Percentiles rank a stretch among this genome's conserved stretches.
These are phyloP conservation scores for Caenorhabditis becei DNA, from an alignment of 2,888 invertebrate genomes.

Conservation along the genomic window DNA sequence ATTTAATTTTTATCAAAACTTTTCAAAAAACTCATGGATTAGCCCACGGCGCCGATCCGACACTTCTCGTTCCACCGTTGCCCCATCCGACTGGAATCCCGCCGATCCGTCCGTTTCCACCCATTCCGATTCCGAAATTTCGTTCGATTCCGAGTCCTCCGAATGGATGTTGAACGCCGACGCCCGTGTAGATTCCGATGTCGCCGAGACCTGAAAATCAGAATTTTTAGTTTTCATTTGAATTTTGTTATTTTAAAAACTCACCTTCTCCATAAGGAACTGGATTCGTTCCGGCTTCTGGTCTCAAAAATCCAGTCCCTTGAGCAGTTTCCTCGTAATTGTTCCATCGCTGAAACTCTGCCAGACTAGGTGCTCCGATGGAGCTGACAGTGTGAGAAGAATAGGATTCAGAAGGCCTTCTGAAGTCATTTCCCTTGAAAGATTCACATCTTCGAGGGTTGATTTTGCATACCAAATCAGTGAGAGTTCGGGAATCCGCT, in stretches of 20 bases:
- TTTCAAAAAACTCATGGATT: conserved; percentile 29
- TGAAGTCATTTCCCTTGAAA: conserved; percentile 15
- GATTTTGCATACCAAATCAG: conserved; percentile 51
- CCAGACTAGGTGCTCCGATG: conserved; percentile 38
- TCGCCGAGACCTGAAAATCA: conserved; percentile 68
- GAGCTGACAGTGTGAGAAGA: not conserved
- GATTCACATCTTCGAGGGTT: conserved; percentile 43
- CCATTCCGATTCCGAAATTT: conserved; percentile 72
- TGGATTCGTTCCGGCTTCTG: conserved; percentile 42
- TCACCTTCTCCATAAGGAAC: conserved; percentile 64
- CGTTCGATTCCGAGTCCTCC: conserved; percentile 67
- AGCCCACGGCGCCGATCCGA: conserved; percentile 60
- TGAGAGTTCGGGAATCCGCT: conserved; percentile 28
- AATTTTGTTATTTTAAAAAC: conserved; percentile 1
- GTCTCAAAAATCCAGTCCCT: conserved; percentile 63
- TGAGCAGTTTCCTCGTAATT: conserved; percentile 63
- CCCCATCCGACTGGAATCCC: conserved; percentile 74
- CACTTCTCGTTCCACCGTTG: conserved; percentile 58
- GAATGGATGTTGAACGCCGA: conserved; percentile 67
- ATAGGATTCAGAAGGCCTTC: not conserved
- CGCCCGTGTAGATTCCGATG: conserved; percentile 67
- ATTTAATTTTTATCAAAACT: too few species aligned
- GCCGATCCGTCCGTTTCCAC: conserved; percentile 71
- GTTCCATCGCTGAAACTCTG: conserved; percentile 62
- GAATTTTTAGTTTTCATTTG: not conserved